phyloP scores from a whole-genome alignment of 2,888 invertebrate genomes.

The Acleris laterana region DNA sequence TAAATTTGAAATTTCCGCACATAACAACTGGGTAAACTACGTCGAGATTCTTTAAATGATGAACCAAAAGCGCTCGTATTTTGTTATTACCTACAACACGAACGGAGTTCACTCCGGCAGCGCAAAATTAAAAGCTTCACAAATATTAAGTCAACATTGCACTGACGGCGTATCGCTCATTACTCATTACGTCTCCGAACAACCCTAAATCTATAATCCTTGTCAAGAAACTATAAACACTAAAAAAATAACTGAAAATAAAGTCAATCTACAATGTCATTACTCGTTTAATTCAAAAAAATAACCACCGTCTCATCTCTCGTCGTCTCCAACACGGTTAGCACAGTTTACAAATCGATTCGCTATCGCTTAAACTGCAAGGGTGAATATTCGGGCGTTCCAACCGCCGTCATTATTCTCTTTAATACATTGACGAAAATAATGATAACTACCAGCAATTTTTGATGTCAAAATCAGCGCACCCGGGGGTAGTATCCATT shows the following conservation, averaged over 20 bases:
- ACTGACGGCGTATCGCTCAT: constrained; percentile 22
- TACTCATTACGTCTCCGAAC: background rate
- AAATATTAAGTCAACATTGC: constrained; percentile 31
- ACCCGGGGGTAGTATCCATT: too few species aligned
- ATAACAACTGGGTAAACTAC: constrained; percentile 25
- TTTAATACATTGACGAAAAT: too few species aligned
- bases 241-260: background rate
- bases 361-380: too few species aligned
- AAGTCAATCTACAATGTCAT: constrained; percentile 3
- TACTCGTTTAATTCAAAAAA: background rate
- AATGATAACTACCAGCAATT: too few species aligned
- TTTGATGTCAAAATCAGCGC: too few species aligned
- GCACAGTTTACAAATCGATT: background rate
- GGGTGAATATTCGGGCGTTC: too few species aligned
- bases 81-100: constrained; percentile 17
- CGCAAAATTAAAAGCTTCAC: constrained; percentile 17
- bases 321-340: background rate
- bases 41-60: constrained; percentile 11
- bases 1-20: constrained; percentile 24
- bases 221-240: background rate
- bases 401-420: too few species aligned
- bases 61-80: constrained; percentile 10
- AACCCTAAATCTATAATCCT: constrained; percentile 1
- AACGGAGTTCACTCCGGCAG: constrained; percentile 21
- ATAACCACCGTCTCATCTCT: too few species aligned